These are phyloP conservation scores for Meiosimyza decipiens DNA, from an alignment of 2,888 invertebrate species.

Conservation along the genomic window DNA sequence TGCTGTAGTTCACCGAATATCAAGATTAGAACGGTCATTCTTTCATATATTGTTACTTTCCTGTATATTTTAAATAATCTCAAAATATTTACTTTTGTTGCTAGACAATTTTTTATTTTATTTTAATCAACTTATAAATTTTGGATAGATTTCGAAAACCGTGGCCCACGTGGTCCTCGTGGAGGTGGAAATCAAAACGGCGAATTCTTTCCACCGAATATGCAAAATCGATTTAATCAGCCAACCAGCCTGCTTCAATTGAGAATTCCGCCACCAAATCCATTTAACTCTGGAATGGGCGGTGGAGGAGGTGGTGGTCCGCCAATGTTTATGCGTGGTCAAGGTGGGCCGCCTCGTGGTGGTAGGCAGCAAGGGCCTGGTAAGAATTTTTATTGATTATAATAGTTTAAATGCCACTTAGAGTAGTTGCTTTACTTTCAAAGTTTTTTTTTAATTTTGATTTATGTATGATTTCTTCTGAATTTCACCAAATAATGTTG, in stretches of 20 bases:
- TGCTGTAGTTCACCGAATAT: no score
- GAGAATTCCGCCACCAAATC: slow-evolving; percentile 63
- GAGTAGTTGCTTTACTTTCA: neutral
- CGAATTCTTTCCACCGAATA: slow-evolving; percentile 61
- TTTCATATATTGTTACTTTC: no score
- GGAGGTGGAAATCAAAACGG: slow-evolving; percentile 53
- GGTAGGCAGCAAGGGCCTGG: slow-evolving; percentile 59
- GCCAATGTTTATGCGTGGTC: slow-evolving; percentile 48
- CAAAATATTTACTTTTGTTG: no score
- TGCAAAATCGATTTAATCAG: slow-evolving; percentile 65
- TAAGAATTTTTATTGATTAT: slow-evolving; percentile 37
- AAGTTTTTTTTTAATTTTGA: no score
- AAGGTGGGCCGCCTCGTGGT: slow-evolving; percentile 45
- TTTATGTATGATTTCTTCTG: neutral
- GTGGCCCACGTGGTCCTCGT: slow-evolving; percentile 48
- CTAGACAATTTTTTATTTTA: no score
- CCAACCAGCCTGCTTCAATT: slow-evolving; percentile 64
- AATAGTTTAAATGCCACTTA: no score
- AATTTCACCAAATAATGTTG: neutral
- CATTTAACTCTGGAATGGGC: slow-evolving; percentile 62
- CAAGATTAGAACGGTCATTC: no score
- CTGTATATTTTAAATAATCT: no score
- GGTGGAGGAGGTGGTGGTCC: slow-evolving; percentile 52
- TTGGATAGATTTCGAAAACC: slow-evolving; percentile 59
- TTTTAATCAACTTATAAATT: neutral